phyloP scores from a whole-genome alignment of 2,113 vertebrate species.

The Lampris incognitus region DNA sequence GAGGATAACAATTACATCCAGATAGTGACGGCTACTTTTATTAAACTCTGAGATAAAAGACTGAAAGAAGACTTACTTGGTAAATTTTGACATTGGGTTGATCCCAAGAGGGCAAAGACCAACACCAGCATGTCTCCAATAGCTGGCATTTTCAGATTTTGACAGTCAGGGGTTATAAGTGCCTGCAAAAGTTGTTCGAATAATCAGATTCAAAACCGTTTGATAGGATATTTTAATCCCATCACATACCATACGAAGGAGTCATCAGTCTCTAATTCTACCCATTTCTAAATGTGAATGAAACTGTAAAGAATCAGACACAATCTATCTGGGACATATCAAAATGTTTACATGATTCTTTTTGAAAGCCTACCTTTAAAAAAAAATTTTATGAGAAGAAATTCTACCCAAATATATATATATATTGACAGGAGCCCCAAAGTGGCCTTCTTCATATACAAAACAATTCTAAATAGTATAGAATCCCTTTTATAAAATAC shows the following conservation, averaged over 20 bases:
- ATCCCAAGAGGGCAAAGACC: constrained; percentile 66
- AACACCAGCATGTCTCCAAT: constrained; percentile 68
- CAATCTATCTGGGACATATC: too few relatives aligned
- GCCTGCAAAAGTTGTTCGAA: constrained; percentile 61
- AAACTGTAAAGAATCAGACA: too few relatives aligned
- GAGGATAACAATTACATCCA: neutral
- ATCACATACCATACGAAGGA: too few relatives aligned
- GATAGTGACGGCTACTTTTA: neutral
- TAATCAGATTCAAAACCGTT: neutral
- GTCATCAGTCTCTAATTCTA: neutral
- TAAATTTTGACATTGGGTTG: constrained; percentile 74
- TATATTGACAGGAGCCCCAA: neutral
- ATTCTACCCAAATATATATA: too few relatives aligned
- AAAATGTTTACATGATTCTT: too few relatives aligned
- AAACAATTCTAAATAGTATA: neutral
- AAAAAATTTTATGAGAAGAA: too few relatives aligned
- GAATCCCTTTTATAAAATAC: neutral
- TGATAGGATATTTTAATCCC: too few relatives aligned
- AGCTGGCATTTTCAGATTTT: constrained; percentile 64
- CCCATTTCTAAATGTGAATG: neutral
- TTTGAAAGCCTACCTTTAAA: too few relatives aligned
- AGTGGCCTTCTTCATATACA: neutral
- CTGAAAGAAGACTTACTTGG: constrained; percentile 73
- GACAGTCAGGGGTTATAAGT: constrained; percentile 51
- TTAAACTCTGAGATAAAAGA: neutral